Percentiles rank a stretch among this genome's conserved stretches.
Conservation (phyloP, 2,888 invertebrate genomes). For the Aleiodes testaceus region DNA sequence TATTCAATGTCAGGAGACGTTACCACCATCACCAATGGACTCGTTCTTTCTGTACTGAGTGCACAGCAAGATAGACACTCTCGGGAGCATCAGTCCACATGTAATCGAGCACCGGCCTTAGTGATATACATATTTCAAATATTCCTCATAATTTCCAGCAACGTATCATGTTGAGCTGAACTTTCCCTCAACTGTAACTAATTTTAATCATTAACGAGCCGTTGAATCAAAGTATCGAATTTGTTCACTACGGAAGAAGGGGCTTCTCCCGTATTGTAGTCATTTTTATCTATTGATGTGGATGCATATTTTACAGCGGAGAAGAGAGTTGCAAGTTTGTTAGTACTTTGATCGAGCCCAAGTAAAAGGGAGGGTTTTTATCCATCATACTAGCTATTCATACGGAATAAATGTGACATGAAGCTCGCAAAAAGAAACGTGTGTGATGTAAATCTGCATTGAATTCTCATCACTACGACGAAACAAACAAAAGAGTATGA, state of each 20-base stretch:
- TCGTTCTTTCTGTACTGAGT: too few species aligned
- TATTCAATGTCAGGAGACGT: too few species aligned
- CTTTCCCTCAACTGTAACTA: neutral
- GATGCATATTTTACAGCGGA: slow-evolving; percentile 20
- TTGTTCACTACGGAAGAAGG: neutral
- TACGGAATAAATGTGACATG: slow-evolving; percentile 11
- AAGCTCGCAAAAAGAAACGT: neutral
- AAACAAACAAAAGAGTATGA: too few species aligned
- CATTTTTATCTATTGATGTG: slow-evolving; percentile 22
- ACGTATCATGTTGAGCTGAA: neutral
- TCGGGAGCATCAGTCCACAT: too few species aligned
- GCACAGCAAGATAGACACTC: too few species aligned
- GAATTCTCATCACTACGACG: neutral
- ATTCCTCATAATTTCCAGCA: neutral
- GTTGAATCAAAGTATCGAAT: slow-evolving; percentile 13
- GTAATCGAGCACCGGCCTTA: too few species aligned
- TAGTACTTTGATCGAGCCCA: slow-evolving; percentile 40
- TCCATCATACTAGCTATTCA: slow-evolving; percentile 34
- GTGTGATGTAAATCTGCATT: slow-evolving; percentile 12
- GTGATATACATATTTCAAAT: too few species aligned
- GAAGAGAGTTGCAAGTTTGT: slow-evolving; percentile 16
- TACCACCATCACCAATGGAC: too few species aligned
- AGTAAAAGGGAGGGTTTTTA: slow-evolving; percentile 22
- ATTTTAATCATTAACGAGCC: slow-evolving; percentile 23
- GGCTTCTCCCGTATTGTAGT: slow-evolving; percentile 1